Percentiles rank a stretch among this genome's conserved stretches.
Conservation (phyloP, 2,888 invertebrate species). For the Maniola hyperantus region DNA sequence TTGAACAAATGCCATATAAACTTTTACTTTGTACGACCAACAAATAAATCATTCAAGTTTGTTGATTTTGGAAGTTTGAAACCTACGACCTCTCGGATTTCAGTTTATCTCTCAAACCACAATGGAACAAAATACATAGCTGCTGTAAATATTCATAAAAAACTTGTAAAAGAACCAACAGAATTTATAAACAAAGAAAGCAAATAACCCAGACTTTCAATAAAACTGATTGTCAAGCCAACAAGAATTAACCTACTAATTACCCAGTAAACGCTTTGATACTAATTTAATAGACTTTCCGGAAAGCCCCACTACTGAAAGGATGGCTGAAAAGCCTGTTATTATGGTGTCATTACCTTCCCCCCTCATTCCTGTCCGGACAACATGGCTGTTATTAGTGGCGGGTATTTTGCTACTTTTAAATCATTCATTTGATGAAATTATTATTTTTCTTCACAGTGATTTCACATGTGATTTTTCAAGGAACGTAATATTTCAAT, state of each 20-base stretch:
- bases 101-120: too few relatives aligned
- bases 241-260: constrained; percentile 27
- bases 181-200: constrained; percentile 8
- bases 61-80: too few relatives aligned
- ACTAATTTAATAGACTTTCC: constrained; percentile 36
- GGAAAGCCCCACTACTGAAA: constrained; percentile 46
- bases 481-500: too few relatives aligned
- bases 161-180: background rate
- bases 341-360: constrained; percentile 59
- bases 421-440: too few relatives aligned
- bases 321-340: constrained; percentile 46
- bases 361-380: constrained; percentile 25
- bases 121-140: too few relatives aligned
- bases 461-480: too few relatives aligned
- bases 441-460: too few relatives aligned
- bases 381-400: constrained; percentile 44
- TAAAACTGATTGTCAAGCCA: constrained; percentile 18
- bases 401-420: too few relatives aligned
- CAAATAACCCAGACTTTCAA: background rate
- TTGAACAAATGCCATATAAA: too few relatives aligned
- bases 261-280: constrained; percentile 27
- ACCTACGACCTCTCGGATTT: too few relatives aligned
- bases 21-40: too few relatives aligned
- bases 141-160: background rate
- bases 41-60: too few relatives aligned